phyloP scores from a whole-genome alignment of 2,797 vertebrate genomes.

The Harpagifer antarcticus region DNA sequence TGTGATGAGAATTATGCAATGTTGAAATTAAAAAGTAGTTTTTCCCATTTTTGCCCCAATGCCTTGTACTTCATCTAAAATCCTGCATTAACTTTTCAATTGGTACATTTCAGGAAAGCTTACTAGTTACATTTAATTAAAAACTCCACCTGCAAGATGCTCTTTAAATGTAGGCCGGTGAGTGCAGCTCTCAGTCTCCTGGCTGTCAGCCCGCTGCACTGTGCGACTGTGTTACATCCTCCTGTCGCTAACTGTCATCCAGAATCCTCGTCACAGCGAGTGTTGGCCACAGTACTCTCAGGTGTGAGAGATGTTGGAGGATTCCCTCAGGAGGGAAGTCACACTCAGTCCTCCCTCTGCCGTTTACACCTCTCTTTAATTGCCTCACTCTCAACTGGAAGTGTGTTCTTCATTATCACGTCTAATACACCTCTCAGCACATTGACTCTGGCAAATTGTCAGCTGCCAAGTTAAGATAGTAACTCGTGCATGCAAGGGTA shows the following conservation, averaged over 20 bases:
- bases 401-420: constrained; percentile 85
- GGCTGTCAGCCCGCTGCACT: constrained; percentile 26
- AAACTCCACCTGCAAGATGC: not conserved
- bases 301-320: constrained; percentile 75
- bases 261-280: constrained; percentile 47
- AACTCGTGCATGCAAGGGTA: constrained; percentile 50
- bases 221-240: constrained; percentile 48
- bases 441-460: constrained; percentile 78
- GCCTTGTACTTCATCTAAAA: not conserved
- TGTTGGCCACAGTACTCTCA: constrained; percentile 59
- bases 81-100: not conserved
- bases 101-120: not conserved
- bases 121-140: not conserved
- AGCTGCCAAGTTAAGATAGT: constrained; percentile 70
- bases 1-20: too few relatives aligned
- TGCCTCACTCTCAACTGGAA: constrained; percentile 76
- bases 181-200: constrained; percentile 13
- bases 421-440: constrained; percentile 84
- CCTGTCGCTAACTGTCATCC: constrained; percentile 61
- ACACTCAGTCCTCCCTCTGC: constrained; percentile 72
- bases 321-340: constrained; percentile 73
- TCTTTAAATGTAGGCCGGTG: not conserved
- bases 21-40: too few relatives aligned
- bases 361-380: constrained; percentile 80
- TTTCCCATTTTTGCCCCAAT: too few relatives aligned